Conservation (phyloP, 1,140 invertebrate genomes). For the Sminthurinus signatus region DNA sequence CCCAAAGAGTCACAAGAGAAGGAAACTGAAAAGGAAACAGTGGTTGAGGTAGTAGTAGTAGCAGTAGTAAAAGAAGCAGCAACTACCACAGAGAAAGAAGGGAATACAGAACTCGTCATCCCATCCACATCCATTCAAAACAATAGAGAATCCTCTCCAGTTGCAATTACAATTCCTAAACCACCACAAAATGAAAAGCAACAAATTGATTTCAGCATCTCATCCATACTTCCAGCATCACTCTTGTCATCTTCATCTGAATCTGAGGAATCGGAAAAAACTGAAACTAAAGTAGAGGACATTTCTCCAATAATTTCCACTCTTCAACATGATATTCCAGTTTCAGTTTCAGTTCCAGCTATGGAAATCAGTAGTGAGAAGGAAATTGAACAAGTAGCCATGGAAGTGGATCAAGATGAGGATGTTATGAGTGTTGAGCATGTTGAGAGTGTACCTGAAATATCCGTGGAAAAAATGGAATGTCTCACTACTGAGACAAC, state of each 20-base stretch:
- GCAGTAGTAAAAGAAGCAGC: too few species aligned
- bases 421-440: background rate
- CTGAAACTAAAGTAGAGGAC: background rate
- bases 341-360: background rate
- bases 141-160: background rate
- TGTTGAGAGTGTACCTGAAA: background rate
- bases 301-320: background rate
- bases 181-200: background rate
- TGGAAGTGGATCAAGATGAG: background rate
- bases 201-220: background rate
- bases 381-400: background rate
- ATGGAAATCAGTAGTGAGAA: background rate
- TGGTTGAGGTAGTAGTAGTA: too few species aligned
- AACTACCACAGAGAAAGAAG: background rate
- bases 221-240: background rate
- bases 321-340: background rate
- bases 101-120: background rate
- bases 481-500: too few species aligned
- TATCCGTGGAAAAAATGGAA: too few species aligned
- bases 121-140: background rate
- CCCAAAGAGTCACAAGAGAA: background rate
- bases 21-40: too few species aligned
- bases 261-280: background rate
- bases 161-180: background rate
- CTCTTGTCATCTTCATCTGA: background rate